Percentiles rank a stretch among this genome's conserved stretches.
These are phyloP conservation scores for Chaetura pelagica DNA, from an alignment of 2,113 vertebrate genomes.

Conservation along the genomic window DNA sequence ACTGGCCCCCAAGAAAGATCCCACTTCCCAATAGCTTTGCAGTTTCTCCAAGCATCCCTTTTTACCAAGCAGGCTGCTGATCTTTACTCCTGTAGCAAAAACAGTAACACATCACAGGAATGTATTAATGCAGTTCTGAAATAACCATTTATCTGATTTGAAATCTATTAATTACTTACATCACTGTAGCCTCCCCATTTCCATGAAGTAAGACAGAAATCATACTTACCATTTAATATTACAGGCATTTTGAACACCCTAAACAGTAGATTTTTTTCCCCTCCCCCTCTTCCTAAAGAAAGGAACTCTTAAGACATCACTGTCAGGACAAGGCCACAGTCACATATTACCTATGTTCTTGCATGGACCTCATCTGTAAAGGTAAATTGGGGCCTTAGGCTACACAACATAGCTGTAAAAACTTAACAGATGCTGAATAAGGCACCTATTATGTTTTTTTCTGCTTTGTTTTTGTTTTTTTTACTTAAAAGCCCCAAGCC, in stretches of 20 bases:
- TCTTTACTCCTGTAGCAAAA: constrained; percentile 88
- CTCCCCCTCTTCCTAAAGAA: constrained; percentile 57
- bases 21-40: constrained; percentile 99
- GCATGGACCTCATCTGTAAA: constrained; percentile 75
- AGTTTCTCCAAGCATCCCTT: constrained; percentile 97
- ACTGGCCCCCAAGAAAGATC: constrained; percentile 96
- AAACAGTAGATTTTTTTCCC: not conserved
- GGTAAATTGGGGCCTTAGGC: constrained; percentile 70
- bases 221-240: constrained; percentile 44
- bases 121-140: not conserved
- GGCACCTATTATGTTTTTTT: constrained; percentile 73
- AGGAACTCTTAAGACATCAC: constrained; percentile 29
- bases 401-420: constrained; percentile 63
- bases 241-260: not conserved
- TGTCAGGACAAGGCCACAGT: constrained; percentile 61
- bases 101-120: constrained; percentile 34
- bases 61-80: constrained; percentile 96
- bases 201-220: constrained; percentile 14
- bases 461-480: constrained; percentile 34
- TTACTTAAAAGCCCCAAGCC: constrained; percentile 57
- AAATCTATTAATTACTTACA: not conserved
- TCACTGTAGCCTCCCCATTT: not conserved
- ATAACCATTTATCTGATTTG: not conserved
- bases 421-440: constrained; percentile 72
- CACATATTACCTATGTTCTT: constrained; percentile 52